Evolutionary conservation across 1,140 invertebrate genomes (phyloP), one percentile per base, ranked within the genome.

Genomic region (Venturia canescens): DNA sequence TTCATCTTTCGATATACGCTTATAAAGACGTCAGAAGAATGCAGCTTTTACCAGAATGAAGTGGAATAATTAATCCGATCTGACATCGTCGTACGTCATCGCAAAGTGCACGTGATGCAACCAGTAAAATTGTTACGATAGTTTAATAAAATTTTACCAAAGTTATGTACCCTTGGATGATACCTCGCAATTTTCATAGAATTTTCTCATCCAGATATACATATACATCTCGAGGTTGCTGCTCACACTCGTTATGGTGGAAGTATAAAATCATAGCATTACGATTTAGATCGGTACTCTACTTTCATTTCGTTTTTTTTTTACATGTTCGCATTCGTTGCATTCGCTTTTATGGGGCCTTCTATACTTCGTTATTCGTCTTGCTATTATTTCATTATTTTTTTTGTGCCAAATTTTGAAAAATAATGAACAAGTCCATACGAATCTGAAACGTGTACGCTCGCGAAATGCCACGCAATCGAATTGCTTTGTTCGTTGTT

Each of bases 31-130:
- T 57, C 70, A 70, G 74, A 76, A 79, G 79, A 31, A 15, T 76
- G 63, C 79, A 67, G 82, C 79, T 79, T 81, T 67, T 69, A n/a
- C 23, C n/a, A 31, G 31, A 70, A n/a, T 31, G 67, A 21, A 72
- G 70, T 23, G 21, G 50, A 75, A 75, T 75, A 75, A 75, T 75
- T 75, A 75, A 75, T 75, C 72, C 27, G 50, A 75, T 75, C 50
- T 16, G 72, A 27, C 38, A 75, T 6, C 50, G 48, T 57, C 18
- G 48, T 50, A 48, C n/a, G 72, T 75, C 50, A 50, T 26, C 72
- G 31, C 72, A 75, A 75, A 75, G 72, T 75, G 72, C 72, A 75
- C 72, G 50, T 75, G 72, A 57, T 75, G 72, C 72, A 75, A 26
- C 26, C 26, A n/a, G 50, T 60, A 75, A 75, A 75, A 75, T 75